Evolutionary conservation across 2,888 invertebrate species (phyloP).

Genomic region (Beris chalybata): DNA sequence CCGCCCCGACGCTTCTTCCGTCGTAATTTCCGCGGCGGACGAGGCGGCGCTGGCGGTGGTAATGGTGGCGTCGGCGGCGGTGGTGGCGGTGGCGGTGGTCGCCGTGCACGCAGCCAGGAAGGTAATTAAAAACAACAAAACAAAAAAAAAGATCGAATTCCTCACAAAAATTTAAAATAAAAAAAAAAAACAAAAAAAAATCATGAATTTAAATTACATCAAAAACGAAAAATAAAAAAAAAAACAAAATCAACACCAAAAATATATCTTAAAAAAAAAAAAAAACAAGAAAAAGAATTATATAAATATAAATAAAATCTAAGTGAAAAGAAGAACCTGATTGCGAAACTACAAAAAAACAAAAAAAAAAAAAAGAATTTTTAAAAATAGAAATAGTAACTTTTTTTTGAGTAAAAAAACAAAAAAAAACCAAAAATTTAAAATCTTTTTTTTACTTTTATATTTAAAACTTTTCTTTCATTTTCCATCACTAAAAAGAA

Average conservation of each 20-base stretch:
- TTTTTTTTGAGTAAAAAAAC: no score
- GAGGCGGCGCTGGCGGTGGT: constrained; percentile 41
- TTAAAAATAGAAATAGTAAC: no score
- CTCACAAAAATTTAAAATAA: background rate
- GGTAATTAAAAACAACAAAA: constrained; percentile 44
- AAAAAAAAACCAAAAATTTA: no score
- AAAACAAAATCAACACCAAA: background rate
- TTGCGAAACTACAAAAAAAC: no score
- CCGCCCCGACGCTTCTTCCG: constrained; percentile 70
- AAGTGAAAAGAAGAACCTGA: no score
- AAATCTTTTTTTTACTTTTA: background rate
- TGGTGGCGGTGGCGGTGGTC: constrained; percentile 45
- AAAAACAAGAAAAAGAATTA: no score
- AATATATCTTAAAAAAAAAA: no score
- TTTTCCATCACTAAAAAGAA: background rate
- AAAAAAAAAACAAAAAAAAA: background rate
- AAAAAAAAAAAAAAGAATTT: no score
- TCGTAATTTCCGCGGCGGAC: constrained; percentile 72
- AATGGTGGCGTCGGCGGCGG: no score
- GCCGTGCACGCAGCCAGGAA: constrained; percentile 47
- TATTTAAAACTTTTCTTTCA: background rate
- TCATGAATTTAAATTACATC: background rate
- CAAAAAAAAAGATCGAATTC: constrained; percentile 5
- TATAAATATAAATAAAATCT: no score
- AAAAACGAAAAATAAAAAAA: background rate